phyloP scores from a whole-genome alignment of 2,113 vertebrate species.

The Limnothrissa miodon region DNA sequence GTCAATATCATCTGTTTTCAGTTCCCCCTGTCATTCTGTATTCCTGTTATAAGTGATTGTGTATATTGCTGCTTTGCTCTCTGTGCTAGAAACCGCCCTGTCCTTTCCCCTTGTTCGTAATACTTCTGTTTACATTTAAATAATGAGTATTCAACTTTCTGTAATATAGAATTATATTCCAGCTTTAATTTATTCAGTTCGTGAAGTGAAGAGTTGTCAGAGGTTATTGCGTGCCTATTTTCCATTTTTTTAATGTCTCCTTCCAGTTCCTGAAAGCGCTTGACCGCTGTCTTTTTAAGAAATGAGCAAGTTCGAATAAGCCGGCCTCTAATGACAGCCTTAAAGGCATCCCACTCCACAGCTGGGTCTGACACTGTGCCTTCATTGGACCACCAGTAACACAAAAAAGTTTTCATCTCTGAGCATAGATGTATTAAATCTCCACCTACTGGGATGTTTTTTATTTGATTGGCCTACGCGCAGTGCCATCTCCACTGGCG shows the following conservation, averaged over 20 bases:
- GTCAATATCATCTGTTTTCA: neutral
- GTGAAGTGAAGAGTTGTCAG: constrained; percentile 1
- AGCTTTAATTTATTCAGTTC: neutral
- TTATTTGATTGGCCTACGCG: neutral
- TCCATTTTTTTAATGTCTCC: too few relatives aligned
- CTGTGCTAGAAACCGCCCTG: neutral
- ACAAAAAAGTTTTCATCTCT: constrained; percentile 2
- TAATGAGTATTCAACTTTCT: neutral
- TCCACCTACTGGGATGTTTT: neutral
- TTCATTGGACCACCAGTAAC: neutral
- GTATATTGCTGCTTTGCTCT: too few relatives aligned
- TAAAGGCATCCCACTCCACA: constrained; percentile 7
- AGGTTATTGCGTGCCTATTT: neutral
- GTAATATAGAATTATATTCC: constrained; percentile 7
- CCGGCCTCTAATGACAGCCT: neutral
- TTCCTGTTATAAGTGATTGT: neutral
- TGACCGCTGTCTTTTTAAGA: neutral
- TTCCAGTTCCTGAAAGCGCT: constrained; percentile 1
- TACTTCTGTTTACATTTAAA: neutral
- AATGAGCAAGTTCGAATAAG: neutral
- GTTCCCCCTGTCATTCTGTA: constrained; percentile 1
- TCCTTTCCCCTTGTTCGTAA: neutral
- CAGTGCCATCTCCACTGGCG: neutral
- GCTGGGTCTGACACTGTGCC: neutral
- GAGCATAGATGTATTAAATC: neutral